Base-by-base conservation (phyloP, 2,797 vertebrate genomes). In the Acanthis flammea region DNA sequence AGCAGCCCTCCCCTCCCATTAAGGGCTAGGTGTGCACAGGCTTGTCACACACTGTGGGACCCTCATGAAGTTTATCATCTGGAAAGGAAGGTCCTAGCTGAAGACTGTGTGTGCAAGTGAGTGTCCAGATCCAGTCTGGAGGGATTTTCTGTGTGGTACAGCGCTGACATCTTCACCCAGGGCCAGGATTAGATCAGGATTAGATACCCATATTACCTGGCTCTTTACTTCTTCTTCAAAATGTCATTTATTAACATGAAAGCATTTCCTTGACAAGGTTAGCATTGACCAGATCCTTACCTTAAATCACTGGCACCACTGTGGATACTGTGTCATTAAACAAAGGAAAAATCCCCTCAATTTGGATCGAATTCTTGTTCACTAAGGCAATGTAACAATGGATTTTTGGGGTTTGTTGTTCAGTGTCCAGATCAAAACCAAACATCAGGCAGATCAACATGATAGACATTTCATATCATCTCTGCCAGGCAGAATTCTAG, bases 61-160 rank as follows among this genome's bases (percentile, higher is more conserved):
- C 27, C 47, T 88, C 14, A 27, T 7, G 24, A 77, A 71, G 39
- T 67, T 93, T 67, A 12, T 44, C 18, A n/a, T 27, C 57, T 66
- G 27, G 18, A 68, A 88, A 71, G 19, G n/a, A 61, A 74, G 47
- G 41, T 58, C 21, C 3, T 50, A 9, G 23, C 33, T 71, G 58
- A 62, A 31, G 10, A 54, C 16, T 12, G 1, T 2, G 1, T 2
- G 0, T 51, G 25, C 30, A 30, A 4, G 0, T 4, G 3, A 37
- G 14, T n/a, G 27, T 79, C 51, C 39, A 31, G 37, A 73, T 60
- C 41, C 53, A 57, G 22, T 61, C 55, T 76, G 30, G 19, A 45
- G 41, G 21, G 19, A 73, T 73, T 73, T 4, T 76, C 25, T 73
- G 8, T 42, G 39, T 79, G 41, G 21, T 35, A 68, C 18, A 85